Percentiles rank a stretch among this genome's conserved stretches.
Evolutionary conservation across 2,797 vertebrate species (phyloP).

Genomic region (Pseudocheirus occidentalis): DNA sequence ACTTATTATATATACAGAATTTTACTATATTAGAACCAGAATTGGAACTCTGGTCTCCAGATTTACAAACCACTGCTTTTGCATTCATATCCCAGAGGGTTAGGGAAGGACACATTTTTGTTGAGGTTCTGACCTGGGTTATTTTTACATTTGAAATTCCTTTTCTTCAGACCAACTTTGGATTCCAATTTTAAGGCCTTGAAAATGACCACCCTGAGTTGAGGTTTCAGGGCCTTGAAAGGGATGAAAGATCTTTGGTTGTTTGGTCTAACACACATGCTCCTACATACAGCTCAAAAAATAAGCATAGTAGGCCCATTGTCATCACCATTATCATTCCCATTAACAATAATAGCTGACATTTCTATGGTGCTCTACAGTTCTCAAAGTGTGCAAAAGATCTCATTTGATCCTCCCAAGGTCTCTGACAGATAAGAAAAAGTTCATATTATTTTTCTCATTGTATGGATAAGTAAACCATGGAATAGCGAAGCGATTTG

Average conservation of each 20-base stretch:
- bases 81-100: constrained; percentile 58
- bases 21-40: not conserved
- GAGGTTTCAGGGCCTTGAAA: constrained; percentile 34
- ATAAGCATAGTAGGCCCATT: constrained; percentile 71
- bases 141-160: constrained; percentile 46
- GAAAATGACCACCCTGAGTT: constrained; percentile 29
- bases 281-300: constrained; percentile 44
- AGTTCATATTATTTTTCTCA: not conserved
- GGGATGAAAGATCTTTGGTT: constrained; percentile 43
- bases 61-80: not conserved
- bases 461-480: not conserved
- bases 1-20: not conserved
- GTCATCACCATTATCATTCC: constrained; percentile 51
- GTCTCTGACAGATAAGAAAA: not conserved
- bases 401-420: constrained; percentile 13
- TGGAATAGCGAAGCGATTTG: not conserved
- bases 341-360: not conserved
- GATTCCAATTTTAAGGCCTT: constrained; percentile 58
- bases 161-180: constrained; percentile 56
- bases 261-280: constrained; percentile 57
- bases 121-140: constrained; percentile 43
- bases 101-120: not conserved
- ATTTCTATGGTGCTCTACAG: not conserved
- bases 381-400: not conserved
- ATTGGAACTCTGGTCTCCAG: not conserved